Evolutionary conservation across 1,140 invertebrate species (phyloP).

Genomic region (Brachionus asplanchnoidis): DNA sequence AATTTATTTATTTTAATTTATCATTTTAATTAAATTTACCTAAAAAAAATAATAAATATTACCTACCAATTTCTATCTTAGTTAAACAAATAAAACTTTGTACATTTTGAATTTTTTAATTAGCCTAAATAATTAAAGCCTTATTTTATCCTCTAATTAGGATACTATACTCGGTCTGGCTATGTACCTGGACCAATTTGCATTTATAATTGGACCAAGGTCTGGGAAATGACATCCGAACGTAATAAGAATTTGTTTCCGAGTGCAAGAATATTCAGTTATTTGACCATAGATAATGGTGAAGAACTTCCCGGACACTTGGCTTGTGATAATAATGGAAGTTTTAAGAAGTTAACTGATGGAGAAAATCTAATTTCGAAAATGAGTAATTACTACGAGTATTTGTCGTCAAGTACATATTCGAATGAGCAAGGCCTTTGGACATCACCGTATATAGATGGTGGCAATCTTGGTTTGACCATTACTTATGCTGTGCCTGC

Average conservation of each 20-base stretch:
- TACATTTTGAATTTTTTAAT: no score
- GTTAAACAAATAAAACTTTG: no score
- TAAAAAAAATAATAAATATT: no score
- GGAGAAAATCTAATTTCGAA: conserved; percentile 58
- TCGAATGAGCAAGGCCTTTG: conserved; percentile 52
- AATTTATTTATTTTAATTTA: no score
- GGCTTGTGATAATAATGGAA: conserved; percentile 47
- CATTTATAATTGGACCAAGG: conserved; percentile 58
- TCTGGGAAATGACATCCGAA: conserved; percentile 51
- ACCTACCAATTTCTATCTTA: no score
- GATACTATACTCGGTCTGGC: conserved; percentile 58
- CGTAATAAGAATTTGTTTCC: conserved; percentile 49
- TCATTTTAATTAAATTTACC: no score
- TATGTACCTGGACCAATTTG: conserved; percentile 59
- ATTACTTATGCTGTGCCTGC: conserved; percentile 57
- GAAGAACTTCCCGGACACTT: conserved; percentile 56
- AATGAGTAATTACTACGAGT: conserved; percentile 58
- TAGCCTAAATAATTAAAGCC: conserved; percentile 2
- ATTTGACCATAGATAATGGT: conserved; percentile 57
- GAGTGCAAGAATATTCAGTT: conserved; percentile 57
- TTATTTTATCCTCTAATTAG: conserved; percentile 44
- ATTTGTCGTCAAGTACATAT: conserved; percentile 53
- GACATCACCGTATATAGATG: conserved; percentile 58
- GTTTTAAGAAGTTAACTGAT: conserved; percentile 52
- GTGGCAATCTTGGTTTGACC: conserved; percentile 56